A percentile compares a stretch with the other conserved stretches of the same genome.
These are phyloP conservation scores for Burhinus bistriatus DNA, from an alignment of 2,113 vertebrate genomes.

Conservation along the genomic window DNA sequence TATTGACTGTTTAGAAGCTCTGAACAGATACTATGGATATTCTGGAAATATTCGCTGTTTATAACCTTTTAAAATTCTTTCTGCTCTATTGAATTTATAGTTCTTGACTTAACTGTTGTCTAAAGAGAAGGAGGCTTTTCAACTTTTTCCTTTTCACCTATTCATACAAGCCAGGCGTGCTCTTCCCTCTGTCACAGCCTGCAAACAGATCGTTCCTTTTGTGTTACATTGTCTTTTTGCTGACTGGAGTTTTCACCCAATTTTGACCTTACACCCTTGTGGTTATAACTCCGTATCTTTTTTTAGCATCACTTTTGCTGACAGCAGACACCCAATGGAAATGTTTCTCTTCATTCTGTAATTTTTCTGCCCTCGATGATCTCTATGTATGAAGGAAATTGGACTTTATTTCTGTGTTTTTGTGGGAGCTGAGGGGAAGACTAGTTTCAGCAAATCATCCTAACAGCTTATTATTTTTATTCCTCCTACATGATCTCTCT, in stretches of 20 bases:
- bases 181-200: background rate
- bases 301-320: background rate
- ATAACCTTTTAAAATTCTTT: background rate
- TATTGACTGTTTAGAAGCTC: background rate
- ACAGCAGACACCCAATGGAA: background rate
- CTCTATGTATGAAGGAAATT: background rate
- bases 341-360: background rate
- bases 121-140: background rate
- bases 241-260: background rate
- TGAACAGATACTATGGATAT: background rate
- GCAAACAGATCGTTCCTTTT: background rate
- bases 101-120: background rate
- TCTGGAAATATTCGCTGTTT: background rate
- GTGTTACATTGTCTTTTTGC: background rate
- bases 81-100: background rate
- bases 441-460: constrained; percentile 31
- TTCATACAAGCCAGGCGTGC: background rate
- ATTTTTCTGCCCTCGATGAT: constrained; percentile 9
- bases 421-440: constrained; percentile 35
- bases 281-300: background rate
- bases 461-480: constrained; percentile 41
- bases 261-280: background rate
- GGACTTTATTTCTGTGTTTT: constrained; percentile 38
- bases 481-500: constrained; percentile 25
- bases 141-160: background rate